phyloP scores from a whole-genome alignment of 1,140 invertebrate species.

The Formica selysi region DNA sequence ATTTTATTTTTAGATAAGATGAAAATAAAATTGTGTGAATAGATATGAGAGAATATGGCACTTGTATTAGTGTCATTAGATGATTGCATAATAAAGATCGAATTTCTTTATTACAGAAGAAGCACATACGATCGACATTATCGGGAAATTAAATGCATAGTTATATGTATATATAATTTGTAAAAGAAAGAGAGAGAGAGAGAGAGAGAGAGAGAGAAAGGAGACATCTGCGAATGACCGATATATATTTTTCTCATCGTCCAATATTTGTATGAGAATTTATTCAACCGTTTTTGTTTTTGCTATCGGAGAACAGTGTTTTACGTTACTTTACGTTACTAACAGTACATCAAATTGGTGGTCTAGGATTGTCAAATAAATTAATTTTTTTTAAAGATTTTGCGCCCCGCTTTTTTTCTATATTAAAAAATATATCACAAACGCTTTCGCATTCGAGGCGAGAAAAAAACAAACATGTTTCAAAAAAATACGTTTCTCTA shows the following conservation, averaged over 20 bases:
- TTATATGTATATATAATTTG: slow-evolving; percentile 9
- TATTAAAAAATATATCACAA: slow-evolving; percentile 15
- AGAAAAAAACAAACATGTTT: slow-evolving; percentile 29
- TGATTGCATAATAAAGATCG: background rate
- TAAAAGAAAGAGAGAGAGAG: background rate
- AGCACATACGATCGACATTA: slow-evolving; percentile 1
- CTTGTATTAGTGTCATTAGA: slow-evolving; percentile 7
- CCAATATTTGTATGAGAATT: slow-evolving; percentile 30
- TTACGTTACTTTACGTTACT: background rate
- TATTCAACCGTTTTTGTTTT: slow-evolving; percentile 23
- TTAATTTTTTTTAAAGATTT: slow-evolving; percentile 12
- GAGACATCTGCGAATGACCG: background rate
- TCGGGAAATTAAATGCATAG: background rate
- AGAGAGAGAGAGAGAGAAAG: background rate
- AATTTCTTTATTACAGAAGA: background rate
- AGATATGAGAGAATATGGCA: background rate
- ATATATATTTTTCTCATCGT: slow-evolving; percentile 12
- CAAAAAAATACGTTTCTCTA: slow-evolving; percentile 19
- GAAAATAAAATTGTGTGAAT: background rate
- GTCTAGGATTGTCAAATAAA: slow-evolving; percentile 21
- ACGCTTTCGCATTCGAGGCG: background rate
- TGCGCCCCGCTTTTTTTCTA: background rate
- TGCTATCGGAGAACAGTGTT: slow-evolving; percentile 9
- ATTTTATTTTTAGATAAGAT: background rate
- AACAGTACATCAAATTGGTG: background rate